Conservation (phyloP, 2,113 vertebrate species). For the Strix uralensis region DNA sequence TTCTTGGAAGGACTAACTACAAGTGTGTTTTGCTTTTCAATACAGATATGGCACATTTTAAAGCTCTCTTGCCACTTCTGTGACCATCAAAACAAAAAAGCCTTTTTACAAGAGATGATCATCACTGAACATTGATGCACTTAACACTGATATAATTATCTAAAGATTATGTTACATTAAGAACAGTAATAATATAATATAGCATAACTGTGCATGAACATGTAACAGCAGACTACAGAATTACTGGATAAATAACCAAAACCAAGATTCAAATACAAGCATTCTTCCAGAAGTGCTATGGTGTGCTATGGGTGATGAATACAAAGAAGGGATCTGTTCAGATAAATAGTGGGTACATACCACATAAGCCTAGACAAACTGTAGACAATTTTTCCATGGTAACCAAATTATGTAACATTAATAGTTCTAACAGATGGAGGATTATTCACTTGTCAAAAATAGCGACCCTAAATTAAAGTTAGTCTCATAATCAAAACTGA, state of each 20-base stretch:
- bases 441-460: background rate
- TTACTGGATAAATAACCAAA: background rate
- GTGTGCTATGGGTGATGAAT: background rate
- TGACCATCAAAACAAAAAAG: background rate
- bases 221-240: background rate
- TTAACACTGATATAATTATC: background rate
- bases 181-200: background rate
- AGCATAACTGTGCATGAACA: background rate
- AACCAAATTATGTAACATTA: background rate
- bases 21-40: background rate
- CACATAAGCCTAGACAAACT: background rate
- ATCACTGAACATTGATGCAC: background rate
- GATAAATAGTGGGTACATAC: background rate
- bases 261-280: background rate
- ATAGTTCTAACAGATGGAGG: slow-evolving; percentile 19
- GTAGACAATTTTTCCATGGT: slow-evolving; percentile 10
- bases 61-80: background rate
- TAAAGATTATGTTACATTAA: background rate
- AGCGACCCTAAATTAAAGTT: background rate
- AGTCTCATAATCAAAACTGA: background rate
- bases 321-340: background rate
- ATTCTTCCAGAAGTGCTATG: background rate
- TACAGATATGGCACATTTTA: background rate
- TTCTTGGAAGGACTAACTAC: background rate
- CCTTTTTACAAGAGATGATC: background rate